Evolutionary conservation across 2,888 invertebrate species (phyloP), one percentile per base, ranked within the genome.

Genomic region (Pogonocherus hispidulus): DNA sequence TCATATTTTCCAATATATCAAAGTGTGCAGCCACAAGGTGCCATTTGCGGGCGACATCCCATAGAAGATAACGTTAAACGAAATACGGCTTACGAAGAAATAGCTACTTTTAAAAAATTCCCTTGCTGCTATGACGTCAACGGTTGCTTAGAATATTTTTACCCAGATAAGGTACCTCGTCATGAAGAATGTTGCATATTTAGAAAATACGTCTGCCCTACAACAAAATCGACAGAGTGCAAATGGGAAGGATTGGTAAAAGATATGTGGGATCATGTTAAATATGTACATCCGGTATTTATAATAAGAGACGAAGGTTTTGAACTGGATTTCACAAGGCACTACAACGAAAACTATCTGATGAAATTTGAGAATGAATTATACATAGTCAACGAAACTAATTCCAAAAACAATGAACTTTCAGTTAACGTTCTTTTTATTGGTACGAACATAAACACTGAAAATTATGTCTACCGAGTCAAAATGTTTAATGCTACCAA

Each of bases 311-410:
- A 79, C 44, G 66, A 72, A 2, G 69, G 71, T 47, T 80, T 83
- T 68, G 83, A 84, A 73, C 52, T 84, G 4, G 79, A 83, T 76
- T 78, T 83, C 44, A 52, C 82, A 5, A 78, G 78, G 59, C 76
- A 70, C 18, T 80, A 82, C 59, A 78, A 78, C 20, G 80, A 79
- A 60, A 78, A 79, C 69, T 82, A 78, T 72, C 55, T 84, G 9
- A 64, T 82, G 32, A 67, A 73, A 1, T 75, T 76, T 67, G 68
- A 71, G 9, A 79, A 80, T 11, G 76, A 78, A 14, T 63, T 81
- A 9, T 83, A 79, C 72, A 56, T 81, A 18, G 73, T 81, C 1
- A 78, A 76, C 60, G 68, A 79, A n/a, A 75, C 72, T 64, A 78
- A 80, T 63, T 60, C 66, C 2, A 63, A 67, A 19, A 62, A 66